phyloP scores from a whole-genome alignment of 2,797 vertebrate species.

The Allobates femoralis region DNA sequence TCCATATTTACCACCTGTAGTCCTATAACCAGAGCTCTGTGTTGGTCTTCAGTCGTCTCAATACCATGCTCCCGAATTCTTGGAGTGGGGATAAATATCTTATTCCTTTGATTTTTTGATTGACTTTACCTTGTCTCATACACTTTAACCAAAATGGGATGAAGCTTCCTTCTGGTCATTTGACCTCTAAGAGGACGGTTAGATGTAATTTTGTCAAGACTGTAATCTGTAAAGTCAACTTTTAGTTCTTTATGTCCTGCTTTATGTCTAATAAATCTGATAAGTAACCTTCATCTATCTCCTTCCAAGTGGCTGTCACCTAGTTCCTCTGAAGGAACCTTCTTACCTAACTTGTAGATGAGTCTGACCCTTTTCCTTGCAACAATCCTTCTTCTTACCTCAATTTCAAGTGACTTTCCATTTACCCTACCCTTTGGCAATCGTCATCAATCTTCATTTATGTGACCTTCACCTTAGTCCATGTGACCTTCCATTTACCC shows the following conservation, averaged over 20 bases:
- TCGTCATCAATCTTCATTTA: neutral
- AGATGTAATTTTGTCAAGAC: neutral
- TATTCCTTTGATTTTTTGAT: no score
- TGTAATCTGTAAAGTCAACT: neutral
- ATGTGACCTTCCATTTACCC: no score
- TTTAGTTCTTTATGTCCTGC: neutral
- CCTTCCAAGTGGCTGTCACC: neutral
- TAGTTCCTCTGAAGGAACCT: no score
- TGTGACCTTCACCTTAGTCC: no score
- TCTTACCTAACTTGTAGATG: no score
- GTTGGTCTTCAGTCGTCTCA: neutral
- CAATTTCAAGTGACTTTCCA: neutral
- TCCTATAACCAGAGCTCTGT: no score
- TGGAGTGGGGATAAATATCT: neutral
- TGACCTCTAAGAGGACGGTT: neutral
- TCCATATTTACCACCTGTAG: neutral
- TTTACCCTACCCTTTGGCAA: neutral
- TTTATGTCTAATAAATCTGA: no score
- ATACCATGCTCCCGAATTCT: no score
- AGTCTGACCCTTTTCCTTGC: no score
- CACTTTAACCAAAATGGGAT: neutral
- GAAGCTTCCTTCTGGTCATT: neutral
- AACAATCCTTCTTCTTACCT: neutral
- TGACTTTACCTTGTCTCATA: no score
- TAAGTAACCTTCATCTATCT: neutral